phyloP scores from a whole-genome alignment of 2,113 vertebrate genomes.

The Panthera leo region DNA sequence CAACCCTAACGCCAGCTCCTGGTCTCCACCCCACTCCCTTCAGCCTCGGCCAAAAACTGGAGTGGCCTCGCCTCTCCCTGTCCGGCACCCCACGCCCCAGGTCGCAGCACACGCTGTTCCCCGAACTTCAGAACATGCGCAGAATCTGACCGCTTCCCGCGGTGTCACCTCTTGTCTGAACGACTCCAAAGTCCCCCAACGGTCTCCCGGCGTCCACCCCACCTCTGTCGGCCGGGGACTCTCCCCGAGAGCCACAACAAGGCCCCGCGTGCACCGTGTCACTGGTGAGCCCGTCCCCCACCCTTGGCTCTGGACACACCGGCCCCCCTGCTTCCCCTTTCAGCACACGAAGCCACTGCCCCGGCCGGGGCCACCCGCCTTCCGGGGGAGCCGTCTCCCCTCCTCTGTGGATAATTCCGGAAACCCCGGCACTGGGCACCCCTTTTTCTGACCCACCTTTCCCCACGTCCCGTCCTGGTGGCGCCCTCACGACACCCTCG shows the following conservation, averaged over 20 bases:
- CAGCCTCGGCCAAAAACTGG: background rate
- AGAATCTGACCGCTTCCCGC: background rate
- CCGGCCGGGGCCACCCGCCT: no score
- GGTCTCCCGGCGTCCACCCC: background rate
- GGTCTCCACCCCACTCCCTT: background rate
- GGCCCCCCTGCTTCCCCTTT: background rate
- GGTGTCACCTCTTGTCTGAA: background rate
- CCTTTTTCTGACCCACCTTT: background rate
- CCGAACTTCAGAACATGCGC: background rate
- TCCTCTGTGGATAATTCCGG: background rate
- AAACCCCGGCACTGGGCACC: background rate
- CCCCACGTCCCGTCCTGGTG: background rate
- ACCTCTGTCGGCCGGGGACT: background rate
- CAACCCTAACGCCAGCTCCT: background rate
- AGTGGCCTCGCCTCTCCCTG: background rate
- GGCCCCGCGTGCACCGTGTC: no score
- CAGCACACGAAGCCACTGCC: background rate
- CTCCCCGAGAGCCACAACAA: background rate
- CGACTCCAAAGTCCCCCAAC: background rate
- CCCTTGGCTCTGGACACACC: background rate
- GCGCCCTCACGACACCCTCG: background rate
- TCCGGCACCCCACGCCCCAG: background rate
- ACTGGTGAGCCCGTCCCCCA: rapidly evolving
- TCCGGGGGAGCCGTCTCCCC: background rate
- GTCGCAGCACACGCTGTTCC: background rate